A percentile compares a stretch with the other conserved stretches of the same genome.
Conservation (phyloP, 2,113 vertebrate species). For the Epinephelus cyanopodus region DNA sequence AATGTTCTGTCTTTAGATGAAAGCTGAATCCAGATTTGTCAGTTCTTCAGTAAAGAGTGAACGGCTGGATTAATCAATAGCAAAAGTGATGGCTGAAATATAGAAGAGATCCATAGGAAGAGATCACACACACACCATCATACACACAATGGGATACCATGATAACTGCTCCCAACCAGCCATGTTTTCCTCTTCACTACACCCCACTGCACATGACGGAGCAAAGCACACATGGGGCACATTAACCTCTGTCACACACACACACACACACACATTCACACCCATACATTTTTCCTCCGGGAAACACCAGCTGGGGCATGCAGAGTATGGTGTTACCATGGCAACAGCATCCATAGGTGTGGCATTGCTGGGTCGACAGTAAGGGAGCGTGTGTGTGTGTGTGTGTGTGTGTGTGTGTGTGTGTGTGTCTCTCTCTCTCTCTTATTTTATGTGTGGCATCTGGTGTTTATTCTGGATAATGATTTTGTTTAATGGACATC, state of each 20-base stretch:
- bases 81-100: constrained; percentile 19
- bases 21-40: background rate
- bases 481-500: constrained; percentile 4
- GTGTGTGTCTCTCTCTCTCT: no score
- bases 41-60: constrained; percentile 1
- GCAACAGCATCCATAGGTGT: constrained; percentile 75
- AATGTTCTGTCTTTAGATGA: background rate
- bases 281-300: constrained; percentile 41
- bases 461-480: constrained; percentile 9
- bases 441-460: background rate
- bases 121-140: constrained; percentile 37
- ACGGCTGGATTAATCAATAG: background rate
- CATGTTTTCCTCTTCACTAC: constrained; percentile 76
- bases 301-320: constrained; percentile 76
- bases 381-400: constrained; percentile 19
- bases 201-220: constrained; percentile 75
- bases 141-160: constrained; percentile 47
- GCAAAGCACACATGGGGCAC: constrained; percentile 74
- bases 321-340: constrained; percentile 65
- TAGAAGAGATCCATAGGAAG: constrained; percentile 10
- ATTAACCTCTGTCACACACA: constrained; percentile 67
- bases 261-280: constrained; percentile 26
- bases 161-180: constrained; percentile 69
- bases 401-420: constrained; percentile 2
- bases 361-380: constrained; percentile 69